Conservation (phyloP, 2,797 vertebrate genomes). For the Macropus fuliginosus region DNA sequence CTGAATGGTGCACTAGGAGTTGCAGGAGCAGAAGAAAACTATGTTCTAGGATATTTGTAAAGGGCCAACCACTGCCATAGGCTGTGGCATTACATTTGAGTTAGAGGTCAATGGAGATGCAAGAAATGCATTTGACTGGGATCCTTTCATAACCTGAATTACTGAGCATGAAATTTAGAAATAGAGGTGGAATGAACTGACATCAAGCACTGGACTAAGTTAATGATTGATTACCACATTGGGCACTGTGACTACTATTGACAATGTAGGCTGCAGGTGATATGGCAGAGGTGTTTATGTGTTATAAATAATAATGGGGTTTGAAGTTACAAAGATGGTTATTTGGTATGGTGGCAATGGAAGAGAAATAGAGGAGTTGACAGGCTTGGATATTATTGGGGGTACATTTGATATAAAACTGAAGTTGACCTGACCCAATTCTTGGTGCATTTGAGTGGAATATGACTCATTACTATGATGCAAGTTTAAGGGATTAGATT, state of each 20-base stretch:
- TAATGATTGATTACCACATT: conserved; percentile 88
- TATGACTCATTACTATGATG: conserved; percentile 81
- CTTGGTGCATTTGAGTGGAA: conserved; percentile 81
- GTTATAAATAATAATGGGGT: conserved; percentile 92
- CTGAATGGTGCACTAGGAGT: conserved; percentile 84
- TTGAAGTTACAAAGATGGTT: conserved; percentile 94
- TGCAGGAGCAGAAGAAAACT: conserved; percentile 86
- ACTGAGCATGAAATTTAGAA: conserved; percentile 94
- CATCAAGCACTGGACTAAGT: conserved; percentile 85
- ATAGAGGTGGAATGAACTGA: conserved; percentile 95
- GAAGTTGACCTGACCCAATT: conserved; percentile 82
- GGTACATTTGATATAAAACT: conserved; percentile 85
- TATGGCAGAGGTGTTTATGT: conserved; percentile 86
- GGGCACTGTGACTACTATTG: conserved; percentile 93
- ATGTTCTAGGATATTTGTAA: conserved; percentile 94
- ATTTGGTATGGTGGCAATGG: conserved; percentile 92
- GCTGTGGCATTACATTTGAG: conserved; percentile 91
- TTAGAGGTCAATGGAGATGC: conserved; percentile 89
- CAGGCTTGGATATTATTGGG: conserved; percentile 91
- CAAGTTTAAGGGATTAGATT: conserved; percentile 80
- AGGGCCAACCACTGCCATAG: conserved; percentile 93
- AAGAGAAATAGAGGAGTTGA: conserved; percentile 88
- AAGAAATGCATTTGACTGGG: conserved; percentile 87
- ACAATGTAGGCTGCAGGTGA: conserved; percentile 90
- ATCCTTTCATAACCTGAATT: conserved; percentile 93